phyloP scores from a whole-genome alignment of 2,797 vertebrate genomes.

The Megaceryle alcyon region DNA sequence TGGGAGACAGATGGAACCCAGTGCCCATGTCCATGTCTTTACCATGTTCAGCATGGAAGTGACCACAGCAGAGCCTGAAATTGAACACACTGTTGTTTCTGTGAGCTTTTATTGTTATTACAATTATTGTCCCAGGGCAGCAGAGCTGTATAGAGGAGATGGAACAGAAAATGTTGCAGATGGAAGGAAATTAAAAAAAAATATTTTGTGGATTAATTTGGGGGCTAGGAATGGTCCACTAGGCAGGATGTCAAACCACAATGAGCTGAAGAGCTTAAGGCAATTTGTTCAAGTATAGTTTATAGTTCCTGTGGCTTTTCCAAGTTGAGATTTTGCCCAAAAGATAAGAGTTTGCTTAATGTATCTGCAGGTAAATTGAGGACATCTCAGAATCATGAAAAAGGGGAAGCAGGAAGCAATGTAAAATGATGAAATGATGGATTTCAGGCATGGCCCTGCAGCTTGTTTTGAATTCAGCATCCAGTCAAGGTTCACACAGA shows the following conservation, averaged over 20 bases:
- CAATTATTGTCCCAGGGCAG: background rate
- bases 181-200: slow-evolving; percentile 31
- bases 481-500: background rate
- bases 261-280: slow-evolving; percentile 38
- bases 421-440: background rate
- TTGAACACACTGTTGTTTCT: slow-evolving; percentile 12
- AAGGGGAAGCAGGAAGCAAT: slow-evolving; percentile 15
- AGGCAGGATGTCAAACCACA: slow-evolving; percentile 65
- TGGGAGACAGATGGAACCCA: background rate
- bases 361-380: slow-evolving; percentile 51
- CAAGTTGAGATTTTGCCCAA: slow-evolving; percentile 27
- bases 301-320: slow-evolving; percentile 56
- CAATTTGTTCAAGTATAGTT: slow-evolving; percentile 51
- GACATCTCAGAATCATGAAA: background rate
- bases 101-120: slow-evolving; percentile 2
- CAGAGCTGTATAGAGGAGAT: background rate
- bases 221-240: slow-evolving; percentile 23
- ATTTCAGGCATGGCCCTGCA: background rate
- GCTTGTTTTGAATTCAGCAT: background rate
- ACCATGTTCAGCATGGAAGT: background rate
- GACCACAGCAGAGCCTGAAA: background rate
- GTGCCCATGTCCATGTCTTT: background rate
- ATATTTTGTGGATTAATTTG: slow-evolving; percentile 31
- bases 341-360: slow-evolving; percentile 55
- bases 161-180: slow-evolving; percentile 20